Conservation (phyloP, 2,797 vertebrate species). For the Macroramphosus scolopax region DNA sequence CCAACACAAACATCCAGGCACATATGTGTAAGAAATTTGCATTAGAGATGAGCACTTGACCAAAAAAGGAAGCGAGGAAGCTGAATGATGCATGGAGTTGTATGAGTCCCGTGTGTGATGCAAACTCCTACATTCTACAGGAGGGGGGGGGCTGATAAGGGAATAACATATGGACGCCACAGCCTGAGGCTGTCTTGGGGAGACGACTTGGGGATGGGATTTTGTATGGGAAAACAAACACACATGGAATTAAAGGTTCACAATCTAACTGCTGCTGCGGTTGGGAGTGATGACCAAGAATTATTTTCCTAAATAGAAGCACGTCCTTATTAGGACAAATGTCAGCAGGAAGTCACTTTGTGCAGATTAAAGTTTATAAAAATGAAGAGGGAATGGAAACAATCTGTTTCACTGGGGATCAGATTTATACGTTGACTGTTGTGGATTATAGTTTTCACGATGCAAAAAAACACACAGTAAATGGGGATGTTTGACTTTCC, state of each 20-base stretch:
- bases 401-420: neutral
- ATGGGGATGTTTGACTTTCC: neutral
- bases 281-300: neutral
- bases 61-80: conserved; percentile 18
- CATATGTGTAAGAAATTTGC: conserved; percentile 36
- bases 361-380: neutral
- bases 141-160: conserved; percentile 21
- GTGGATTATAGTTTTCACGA: neutral
- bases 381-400: neutral
- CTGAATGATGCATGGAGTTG: no score
- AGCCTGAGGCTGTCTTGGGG: conserved; percentile 13
- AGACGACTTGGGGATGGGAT: conserved; percentile 5
- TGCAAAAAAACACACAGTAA: neutral
- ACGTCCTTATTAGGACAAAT: neutral
- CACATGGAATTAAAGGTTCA: conserved; percentile 8
- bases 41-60: conserved; percentile 32
- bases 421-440: neutral
- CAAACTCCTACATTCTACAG: conserved; percentile 34
- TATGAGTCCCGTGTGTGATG: no score
- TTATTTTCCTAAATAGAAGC: conserved; percentile 1
- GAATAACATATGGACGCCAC: conserved; percentile 8
- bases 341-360: neutral
- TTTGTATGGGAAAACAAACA: conserved; percentile 17
- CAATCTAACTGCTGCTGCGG: neutral
- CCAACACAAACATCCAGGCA: conserved; percentile 24